Evolutionary conservation across 2,888 invertebrate species (phyloP), one percentile per base, ranked within the genome.

Genomic region (Heliconius hortense): DNA sequence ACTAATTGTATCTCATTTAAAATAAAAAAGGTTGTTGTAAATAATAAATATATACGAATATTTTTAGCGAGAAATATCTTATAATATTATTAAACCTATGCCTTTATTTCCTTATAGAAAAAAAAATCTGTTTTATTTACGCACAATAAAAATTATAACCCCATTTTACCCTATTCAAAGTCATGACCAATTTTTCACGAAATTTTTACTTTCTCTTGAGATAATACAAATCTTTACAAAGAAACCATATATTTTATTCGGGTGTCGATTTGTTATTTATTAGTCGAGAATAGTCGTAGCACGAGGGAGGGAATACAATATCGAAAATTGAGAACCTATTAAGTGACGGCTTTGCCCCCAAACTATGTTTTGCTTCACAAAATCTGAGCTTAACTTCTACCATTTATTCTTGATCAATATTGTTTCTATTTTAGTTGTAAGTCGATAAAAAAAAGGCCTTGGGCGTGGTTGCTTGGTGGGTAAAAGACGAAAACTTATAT

Each of bases 251-350:
- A 92, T 92, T 91, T 91, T 91, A 90, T 90, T 89, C 89, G 87
- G 88, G 90, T 90, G 90, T 91, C 92, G 93, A 93, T 93, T 93
- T 93, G 93, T 93, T 93, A 93, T 93, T 93, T 93, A 93, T 93
- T 93, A 93, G 92, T 87, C 86, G 89, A 88, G 91, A 91, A 92
- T 91, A 92, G 92, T 91, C 89, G 92, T 91, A 91, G 90, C 89
- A 91, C 88, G 87, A 90, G 84, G 89, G 89, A 84, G 89, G 85
- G 88, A 87, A 87, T 85, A 91, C 90, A 91, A 90, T 90, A 89
- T 88, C 89, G 88, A 89, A 91, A 91, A 90, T 88, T 90, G 90
- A 91, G 89, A 88, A 89, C 89, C 90, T 92, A 89, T 91, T 92
- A 92, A 91, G 91, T 88, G 87, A 87, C 89, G 89, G 88, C 88